Conservation (phyloP, 2,797 vertebrate genomes). For the Ptychadena robeensis region DNA sequence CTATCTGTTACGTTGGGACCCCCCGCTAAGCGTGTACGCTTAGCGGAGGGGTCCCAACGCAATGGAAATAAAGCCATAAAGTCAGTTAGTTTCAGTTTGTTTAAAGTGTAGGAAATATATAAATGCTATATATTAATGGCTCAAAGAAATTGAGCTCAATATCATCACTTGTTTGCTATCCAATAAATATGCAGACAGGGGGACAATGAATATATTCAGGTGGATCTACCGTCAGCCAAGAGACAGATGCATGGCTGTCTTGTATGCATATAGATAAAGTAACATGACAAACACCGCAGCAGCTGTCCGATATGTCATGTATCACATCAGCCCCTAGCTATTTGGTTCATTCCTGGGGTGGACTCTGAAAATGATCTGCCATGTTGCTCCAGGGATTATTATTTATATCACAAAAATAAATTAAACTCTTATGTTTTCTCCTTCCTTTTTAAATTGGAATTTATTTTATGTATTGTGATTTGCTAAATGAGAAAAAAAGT, state of each 20-base stretch:
- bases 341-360: neutral
- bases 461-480: too few species aligned
- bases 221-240: neutral
- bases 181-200: neutral
- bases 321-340: neutral
- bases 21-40: too few species aligned
- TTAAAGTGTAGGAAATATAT: neutral
- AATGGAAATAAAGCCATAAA: too few species aligned
- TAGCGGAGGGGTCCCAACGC: too few species aligned
- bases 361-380: neutral
- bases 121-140: neutral
- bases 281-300: neutral
- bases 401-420: neutral
- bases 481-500: too few species aligned
- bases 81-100: neutral
- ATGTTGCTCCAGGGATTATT: neutral
- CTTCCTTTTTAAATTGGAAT: too few species aligned
- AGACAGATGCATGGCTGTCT: conserved; percentile 11
- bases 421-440: neutral
- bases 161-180: neutral
- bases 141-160: neutral
- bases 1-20: too few species aligned
- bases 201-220: conserved; percentile 15
- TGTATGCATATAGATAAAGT: conserved; percentile 17
- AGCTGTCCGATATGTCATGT: conserved; percentile 9